Conservation (phyloP, 2,888 invertebrate genomes). For the Homarus gammarus region DNA sequence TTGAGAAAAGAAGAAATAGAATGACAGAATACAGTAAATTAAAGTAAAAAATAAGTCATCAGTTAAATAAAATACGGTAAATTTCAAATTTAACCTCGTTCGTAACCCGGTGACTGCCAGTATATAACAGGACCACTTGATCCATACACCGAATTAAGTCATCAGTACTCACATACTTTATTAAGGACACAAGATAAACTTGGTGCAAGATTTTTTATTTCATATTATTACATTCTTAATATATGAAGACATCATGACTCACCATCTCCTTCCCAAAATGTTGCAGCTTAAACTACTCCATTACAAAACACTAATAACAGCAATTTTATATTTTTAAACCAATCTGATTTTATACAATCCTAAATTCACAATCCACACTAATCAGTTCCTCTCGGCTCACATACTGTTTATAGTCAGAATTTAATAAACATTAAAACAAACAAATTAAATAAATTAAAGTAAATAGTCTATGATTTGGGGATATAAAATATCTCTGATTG, state of each 20-base stretch:
- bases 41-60: too few relatives aligned
- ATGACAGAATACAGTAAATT: too few relatives aligned
- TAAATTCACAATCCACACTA: neutral
- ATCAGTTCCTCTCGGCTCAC: neutral
- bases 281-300: constrained; percentile 5
- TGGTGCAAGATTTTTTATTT: constrained; percentile 12
- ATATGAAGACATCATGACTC: constrained; percentile 3
- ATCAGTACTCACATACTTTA: too few relatives aligned
- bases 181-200: too few relatives aligned
- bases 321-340: neutral
- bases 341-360: constrained; percentile 1
- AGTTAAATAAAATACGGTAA: too few relatives aligned
- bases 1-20: too few relatives aligned
- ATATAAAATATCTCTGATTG: neutral
- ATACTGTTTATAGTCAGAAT: neutral
- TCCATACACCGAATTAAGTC: too few relatives aligned
- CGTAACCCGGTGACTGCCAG: too few relatives aligned
- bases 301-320: constrained; percentile 6
- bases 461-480: neutral
- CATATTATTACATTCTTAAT: constrained; percentile 14
- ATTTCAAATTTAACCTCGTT: too few relatives aligned
- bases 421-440: neutral
- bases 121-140: too few relatives aligned
- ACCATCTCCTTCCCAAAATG: neutral
- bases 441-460: neutral